These are phyloP conservation scores for Indicator maculatus DNA, from an alignment of 2,113 vertebrate species.

Conservation along the genomic window DNA sequence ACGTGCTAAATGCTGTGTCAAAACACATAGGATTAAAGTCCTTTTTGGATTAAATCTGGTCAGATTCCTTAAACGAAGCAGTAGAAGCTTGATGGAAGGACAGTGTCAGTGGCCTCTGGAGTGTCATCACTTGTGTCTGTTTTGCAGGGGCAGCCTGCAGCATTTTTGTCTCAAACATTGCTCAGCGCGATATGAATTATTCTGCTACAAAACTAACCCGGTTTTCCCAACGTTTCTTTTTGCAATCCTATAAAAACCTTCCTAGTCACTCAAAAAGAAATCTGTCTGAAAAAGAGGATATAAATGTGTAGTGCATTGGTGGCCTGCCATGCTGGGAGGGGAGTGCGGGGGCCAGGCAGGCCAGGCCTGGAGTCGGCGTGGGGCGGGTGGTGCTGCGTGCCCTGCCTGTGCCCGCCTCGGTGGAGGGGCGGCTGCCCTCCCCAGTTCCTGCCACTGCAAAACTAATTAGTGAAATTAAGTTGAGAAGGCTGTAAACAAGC, in stretches of 20 bases:
- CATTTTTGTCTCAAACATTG: not conserved
- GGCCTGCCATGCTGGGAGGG: accelerated
- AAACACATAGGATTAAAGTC: not conserved
- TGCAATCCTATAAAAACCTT: not conserved
- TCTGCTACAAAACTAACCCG: not conserved
- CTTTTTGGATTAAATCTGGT: not conserved
- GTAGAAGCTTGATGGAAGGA: not conserved
- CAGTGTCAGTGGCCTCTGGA: accelerated
- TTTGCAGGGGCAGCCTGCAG: not conserved
- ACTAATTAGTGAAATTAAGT: conserved; percentile 80
- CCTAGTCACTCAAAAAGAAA: not conserved
- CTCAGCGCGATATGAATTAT: accelerated
- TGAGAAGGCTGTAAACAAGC: conserved; percentile 76
- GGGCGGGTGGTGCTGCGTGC: not conserved
- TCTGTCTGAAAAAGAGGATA: too few species aligned
- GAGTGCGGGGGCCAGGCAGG: accelerated
- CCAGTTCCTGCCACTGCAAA: conserved; percentile 56
- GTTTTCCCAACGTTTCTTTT: not conserved
- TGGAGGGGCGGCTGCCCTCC: not conserved
- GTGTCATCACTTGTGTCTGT: not conserved
- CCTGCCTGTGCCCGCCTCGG: not conserved
- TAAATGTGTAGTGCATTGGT: too few species aligned
- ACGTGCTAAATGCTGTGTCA: accelerated
- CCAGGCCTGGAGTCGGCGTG: not conserved
- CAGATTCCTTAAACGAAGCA: not conserved